phyloP scores from a whole-genome alignment of 2,888 invertebrate genomes.

The Yponomeuta sedellus region DNA sequence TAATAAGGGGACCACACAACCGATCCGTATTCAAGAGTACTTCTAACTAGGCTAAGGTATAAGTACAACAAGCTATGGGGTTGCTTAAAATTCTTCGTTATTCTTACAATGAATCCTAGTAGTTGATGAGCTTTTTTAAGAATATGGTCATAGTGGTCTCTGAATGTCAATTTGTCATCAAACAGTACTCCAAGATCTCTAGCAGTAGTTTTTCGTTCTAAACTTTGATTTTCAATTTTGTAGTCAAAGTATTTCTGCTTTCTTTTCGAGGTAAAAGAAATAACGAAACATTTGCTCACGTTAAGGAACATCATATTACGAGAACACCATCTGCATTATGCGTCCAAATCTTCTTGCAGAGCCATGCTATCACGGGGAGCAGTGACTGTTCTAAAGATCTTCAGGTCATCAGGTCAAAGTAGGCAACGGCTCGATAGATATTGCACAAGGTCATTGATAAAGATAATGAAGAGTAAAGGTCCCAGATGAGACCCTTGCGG shows the following conservation, averaged over 20 bases:
- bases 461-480: constrained; percentile 8
- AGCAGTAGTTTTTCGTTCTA: no score
- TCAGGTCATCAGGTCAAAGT: constrained; percentile 4
- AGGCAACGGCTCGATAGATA: neutral
- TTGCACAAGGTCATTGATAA: constrained; percentile 6
- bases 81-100: neutral
- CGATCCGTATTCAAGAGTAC: neutral
- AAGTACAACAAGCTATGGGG: neutral
- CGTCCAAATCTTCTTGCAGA: no score
- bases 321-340: no score
- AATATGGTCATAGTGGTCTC: neutral
- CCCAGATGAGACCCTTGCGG: constrained; percentile 11
- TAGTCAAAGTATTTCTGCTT: no score
- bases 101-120: neutral
- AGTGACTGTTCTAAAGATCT: neutral
- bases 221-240: no score
- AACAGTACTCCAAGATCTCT: no score
- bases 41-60: neutral
- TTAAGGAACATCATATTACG: no score
- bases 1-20: neutral
- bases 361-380: neutral
- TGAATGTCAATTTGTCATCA: neutral
- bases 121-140: neutral
- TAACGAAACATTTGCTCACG: no score
- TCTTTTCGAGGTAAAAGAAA: no score